Evolutionary conservation across 1,140 invertebrate species (phyloP), one percentile per base, ranked within the genome.

Genomic region (Mizuhopecten yessoensis): DNA sequence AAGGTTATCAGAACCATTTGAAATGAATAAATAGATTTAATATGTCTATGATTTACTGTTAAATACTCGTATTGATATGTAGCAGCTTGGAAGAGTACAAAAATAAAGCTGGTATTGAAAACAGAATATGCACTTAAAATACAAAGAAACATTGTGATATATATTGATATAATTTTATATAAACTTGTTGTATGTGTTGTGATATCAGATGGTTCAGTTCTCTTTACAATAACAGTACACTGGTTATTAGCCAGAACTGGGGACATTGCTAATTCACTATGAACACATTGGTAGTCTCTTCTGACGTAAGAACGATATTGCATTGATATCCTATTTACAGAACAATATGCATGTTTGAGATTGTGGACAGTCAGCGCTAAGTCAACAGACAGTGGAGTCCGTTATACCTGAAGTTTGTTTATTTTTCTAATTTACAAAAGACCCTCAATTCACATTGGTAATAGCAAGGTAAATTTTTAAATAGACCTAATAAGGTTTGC

Each of bases 401-500:
- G 17, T 17, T 75, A 75, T 7, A 75, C 57, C 57, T 75, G 33
- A 39, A 87, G 34, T 34, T 34, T 34, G 36, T 87, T 87, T 87
- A 39, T 87, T 39, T 87, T 34, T 87, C 86, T 87, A 87, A 34
- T 87, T 87, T 34, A 34, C 86, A 34, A 87, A 87, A 87, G 34
- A 29, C n/a, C 36, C 36, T 20, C 34, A 34, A 87, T 34, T 39
- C 86, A 34, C 20, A 39, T 3, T 5, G 33, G 45, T 90, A 90
- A 90, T 90, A 39, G 90, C 45, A 87, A 57, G n/a, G 90, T 87
- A 90, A 90, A 90, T 90, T 88, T 90, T 45, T 45, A 90, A 87
- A 90, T 87, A 87, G 42, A 42, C 39, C 33, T 20, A 88, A 88
- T 20, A 13, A 36, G 34, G 34, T 23, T 36, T 20, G 29, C 29